These are phyloP conservation scores for Platorchestia sp. DNA, from an alignment of 1,140 invertebrate species.

Conservation along the genomic window DNA sequence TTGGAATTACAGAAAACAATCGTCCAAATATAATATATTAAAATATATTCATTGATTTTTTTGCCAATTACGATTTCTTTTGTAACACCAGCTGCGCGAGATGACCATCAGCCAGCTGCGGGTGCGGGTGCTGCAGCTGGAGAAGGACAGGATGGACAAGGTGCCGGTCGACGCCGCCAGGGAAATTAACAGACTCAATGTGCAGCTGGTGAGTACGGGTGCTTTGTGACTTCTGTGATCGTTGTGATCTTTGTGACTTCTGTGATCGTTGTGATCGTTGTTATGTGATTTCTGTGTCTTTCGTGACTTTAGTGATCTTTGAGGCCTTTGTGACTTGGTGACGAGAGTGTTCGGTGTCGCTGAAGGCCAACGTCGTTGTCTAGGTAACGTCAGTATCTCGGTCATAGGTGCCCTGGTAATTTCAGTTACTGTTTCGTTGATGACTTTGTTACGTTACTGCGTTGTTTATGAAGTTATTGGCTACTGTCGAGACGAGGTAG, in stretches of 20 bases:
- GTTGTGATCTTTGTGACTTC: background rate
- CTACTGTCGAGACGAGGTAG: too few species aligned
- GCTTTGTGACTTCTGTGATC: background rate
- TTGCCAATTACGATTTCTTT: background rate
- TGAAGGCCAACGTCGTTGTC: too few species aligned
- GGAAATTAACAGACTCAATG: conserved; percentile 69
- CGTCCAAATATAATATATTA: too few species aligned
- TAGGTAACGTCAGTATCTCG: too few species aligned
- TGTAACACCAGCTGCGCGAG: conserved; percentile 66
- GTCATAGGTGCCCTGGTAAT: background rate
- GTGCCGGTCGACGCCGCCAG: conserved; percentile 69
- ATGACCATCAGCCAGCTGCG: conserved; percentile 69
- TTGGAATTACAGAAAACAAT: too few species aligned
- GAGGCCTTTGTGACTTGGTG: background rate
- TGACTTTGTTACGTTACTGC: too few species aligned
- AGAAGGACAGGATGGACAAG: conserved; percentile 69
- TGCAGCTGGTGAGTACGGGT: conserved; percentile 66
- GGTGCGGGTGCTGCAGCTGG: conserved; percentile 68
- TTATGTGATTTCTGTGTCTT: background rate
- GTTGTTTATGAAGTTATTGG: too few species aligned
- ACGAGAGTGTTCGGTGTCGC: too few species aligned
- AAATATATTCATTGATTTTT: too few species aligned
- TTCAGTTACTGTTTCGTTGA: background rate
- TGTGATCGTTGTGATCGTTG: background rate
- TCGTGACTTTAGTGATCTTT: background rate